A percentile compares a stretch with the other conserved stretches of the same genome.
These are phyloP conservation scores for Crocodylus rhombifer DNA, from an alignment of 2,797 vertebrate genomes.

Conservation along the genomic window DNA sequence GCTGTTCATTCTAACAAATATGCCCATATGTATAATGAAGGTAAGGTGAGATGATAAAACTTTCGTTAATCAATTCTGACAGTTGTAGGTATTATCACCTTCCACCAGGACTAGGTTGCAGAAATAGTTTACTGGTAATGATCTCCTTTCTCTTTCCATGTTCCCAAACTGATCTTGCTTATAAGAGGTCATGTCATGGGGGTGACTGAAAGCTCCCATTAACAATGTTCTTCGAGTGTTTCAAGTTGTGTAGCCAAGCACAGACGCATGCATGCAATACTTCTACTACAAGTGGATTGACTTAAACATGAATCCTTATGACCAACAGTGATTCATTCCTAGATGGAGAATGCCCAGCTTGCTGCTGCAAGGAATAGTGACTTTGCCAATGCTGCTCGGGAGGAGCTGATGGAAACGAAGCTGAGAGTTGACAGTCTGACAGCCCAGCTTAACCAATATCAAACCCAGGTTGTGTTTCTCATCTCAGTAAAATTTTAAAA, in stretches of 20 bases:
- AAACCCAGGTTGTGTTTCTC: constrained; percentile 80
- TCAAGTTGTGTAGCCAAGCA: background rate
- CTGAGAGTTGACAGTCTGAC: constrained; percentile 79
- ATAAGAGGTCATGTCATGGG: background rate
- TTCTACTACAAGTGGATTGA: background rate
- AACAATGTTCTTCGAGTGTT: background rate
- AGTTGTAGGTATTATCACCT: background rate
- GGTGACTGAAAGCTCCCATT: background rate
- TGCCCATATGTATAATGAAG: background rate
- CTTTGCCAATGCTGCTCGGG: constrained; percentile 76
- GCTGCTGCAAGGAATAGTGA: constrained; percentile 79
- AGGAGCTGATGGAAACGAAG: constrained; percentile 82
- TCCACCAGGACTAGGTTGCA: background rate
- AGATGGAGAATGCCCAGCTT: constrained; percentile 87
- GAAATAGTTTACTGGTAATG: background rate
- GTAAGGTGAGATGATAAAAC: background rate
- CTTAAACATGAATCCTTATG: background rate
- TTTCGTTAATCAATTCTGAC: background rate
- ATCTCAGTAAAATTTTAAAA: background rate
- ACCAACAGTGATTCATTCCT: constrained; percentile 19
- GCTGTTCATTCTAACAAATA: background rate
- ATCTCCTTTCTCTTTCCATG: background rate
- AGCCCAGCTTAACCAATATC: constrained; percentile 79
- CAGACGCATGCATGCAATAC: background rate
- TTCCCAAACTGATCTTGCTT: background rate